Evolutionary conservation across 2,888 invertebrate genomes (phyloP).

Genomic region (Neelides folsomi): DNA sequence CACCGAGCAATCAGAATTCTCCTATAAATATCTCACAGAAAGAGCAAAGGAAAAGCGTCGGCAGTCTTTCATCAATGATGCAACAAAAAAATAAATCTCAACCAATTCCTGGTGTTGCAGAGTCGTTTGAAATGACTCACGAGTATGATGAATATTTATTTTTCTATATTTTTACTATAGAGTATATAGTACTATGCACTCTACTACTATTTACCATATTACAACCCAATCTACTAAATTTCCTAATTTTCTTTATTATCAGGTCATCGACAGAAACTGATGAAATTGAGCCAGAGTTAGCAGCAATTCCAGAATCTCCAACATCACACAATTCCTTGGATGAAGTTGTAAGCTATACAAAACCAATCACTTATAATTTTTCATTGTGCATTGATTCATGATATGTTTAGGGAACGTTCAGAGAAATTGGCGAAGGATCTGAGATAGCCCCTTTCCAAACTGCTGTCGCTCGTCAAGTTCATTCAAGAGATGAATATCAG

Average conservation of each 20-base stretch:
- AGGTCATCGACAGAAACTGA: constrained; percentile 51
- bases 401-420: constrained; percentile 49
- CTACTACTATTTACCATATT: too few relatives aligned
- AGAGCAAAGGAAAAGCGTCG: constrained; percentile 24
- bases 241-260: not conserved
- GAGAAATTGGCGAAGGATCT: constrained; percentile 48
- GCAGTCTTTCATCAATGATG: constrained; percentile 19
- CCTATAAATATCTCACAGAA: constrained; percentile 7
- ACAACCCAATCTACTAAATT: not conserved
- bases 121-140: constrained; percentile 25
- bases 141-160: too few relatives aligned
- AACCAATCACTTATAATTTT: too few relatives aligned
- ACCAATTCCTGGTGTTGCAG: constrained; percentile 10
- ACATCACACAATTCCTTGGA: constrained; percentile 37
- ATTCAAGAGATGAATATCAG: constrained; percentile 15
- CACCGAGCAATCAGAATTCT: constrained; percentile 21
- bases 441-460: constrained; percentile 46
- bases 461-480: constrained; percentile 18
- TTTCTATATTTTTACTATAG: too few relatives aligned
- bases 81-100: constrained; percentile 9
- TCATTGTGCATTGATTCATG: too few relatives aligned
- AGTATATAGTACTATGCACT: too few relatives aligned
- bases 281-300: constrained; percentile 75
- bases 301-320: constrained; percentile 72
- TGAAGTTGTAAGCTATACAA: constrained; percentile 14